phyloP scores from a whole-genome alignment of 2,113 vertebrate genomes.

The Bubo scandiacus region DNA sequence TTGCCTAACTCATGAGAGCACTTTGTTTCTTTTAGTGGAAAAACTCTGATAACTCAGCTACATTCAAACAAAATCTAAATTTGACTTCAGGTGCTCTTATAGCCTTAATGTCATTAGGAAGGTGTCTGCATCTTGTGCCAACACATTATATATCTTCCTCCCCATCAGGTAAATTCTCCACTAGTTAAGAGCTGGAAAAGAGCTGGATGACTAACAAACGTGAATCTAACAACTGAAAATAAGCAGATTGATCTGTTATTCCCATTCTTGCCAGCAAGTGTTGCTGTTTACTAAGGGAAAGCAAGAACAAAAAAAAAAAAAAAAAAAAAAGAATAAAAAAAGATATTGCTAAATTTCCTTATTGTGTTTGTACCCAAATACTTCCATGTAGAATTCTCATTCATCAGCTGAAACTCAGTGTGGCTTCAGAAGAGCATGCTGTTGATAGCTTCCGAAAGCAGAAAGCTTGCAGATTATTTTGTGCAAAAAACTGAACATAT shows the following conservation, averaged over 20 bases:
- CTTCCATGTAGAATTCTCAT: not conserved
- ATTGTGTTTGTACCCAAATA: conserved; percentile 5
- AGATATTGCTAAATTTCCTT: not conserved
- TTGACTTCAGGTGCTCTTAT: not conserved
- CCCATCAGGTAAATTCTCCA: not conserved
- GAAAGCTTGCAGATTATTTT: not conserved
- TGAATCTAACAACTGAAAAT: not conserved
- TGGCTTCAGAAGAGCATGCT: not conserved
- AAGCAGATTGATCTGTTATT: conserved; percentile 60
- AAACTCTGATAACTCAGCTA: not conserved
- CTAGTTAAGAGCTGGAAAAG: not conserved
- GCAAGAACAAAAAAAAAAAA: not conserved
- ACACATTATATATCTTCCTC: not conserved
- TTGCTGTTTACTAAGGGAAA: conserved; percentile 73
- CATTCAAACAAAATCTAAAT: not conserved
- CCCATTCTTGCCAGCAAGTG: conserved; percentile 75
- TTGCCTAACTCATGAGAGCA: not conserved
- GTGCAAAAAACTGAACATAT: not conserved
- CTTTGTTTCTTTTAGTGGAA: not conserved
- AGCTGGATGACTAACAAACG: not conserved
- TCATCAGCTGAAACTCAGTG: not conserved
- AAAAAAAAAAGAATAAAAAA: not conserved
- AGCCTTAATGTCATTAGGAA: not conserved
- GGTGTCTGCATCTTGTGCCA: not conserved
- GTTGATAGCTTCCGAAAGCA: not conserved